phyloP scores from a whole-genome alignment of 2,797 vertebrate species.

The Heliangelus exortis region DNA sequence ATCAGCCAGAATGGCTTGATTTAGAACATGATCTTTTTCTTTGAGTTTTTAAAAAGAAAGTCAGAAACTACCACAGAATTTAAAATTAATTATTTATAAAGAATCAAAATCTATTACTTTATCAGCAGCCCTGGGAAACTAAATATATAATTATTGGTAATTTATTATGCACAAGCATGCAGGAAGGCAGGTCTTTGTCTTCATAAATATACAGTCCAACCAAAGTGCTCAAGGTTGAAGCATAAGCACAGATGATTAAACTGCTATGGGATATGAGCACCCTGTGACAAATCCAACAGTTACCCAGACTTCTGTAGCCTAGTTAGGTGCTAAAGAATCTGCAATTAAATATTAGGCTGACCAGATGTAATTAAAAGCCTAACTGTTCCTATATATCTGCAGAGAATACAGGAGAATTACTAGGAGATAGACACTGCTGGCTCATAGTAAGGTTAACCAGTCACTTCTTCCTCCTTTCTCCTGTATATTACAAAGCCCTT shows the following conservation, averaged over 20 bases:
- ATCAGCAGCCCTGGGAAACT: neutral
- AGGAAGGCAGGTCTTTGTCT: neutral
- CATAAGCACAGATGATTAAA: neutral
- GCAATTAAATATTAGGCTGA: conserved; percentile 11
- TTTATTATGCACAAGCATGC: neutral
- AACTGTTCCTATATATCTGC: conserved; percentile 41
- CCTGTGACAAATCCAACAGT: conserved; percentile 34
- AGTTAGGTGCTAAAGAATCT: conserved; percentile 11
- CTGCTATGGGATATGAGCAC: conserved; percentile 5
- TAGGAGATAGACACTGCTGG: neutral
- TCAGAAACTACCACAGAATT: neutral
- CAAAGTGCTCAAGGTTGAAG: neutral
- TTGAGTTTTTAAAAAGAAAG: neutral
- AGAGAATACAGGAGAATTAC: conserved; percentile 5
- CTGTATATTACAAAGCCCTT: neutral
- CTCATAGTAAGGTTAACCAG: neutral
- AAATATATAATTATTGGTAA: neutral
- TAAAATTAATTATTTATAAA: neutral
- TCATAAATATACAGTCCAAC: neutral
- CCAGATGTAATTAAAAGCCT: conserved; percentile 17
- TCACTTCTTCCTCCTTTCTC: neutral
- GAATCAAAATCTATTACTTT: neutral
- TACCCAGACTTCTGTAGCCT: conserved; percentile 13
- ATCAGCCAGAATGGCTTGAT: neutral
- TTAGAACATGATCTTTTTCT: neutral